Conservation (phyloP, 2,113 vertebrate genomes). For the Gymnobelideus leadbeateri region DNA sequence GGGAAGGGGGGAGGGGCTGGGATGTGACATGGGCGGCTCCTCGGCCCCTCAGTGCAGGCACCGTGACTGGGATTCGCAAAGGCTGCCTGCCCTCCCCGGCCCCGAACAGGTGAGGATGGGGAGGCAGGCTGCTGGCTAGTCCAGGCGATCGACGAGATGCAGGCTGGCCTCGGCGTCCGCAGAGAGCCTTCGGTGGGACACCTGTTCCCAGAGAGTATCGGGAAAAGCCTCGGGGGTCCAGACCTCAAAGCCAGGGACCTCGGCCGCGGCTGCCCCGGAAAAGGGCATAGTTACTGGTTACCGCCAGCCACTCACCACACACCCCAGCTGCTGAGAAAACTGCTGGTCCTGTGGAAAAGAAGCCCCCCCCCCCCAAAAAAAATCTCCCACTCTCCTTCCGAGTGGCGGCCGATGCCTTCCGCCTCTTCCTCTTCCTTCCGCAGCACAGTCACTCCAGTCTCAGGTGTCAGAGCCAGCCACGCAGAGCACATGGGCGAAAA, state of each 20-base stretch:
- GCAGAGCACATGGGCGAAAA: conserved; percentile 52
- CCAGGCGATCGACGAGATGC: neutral
- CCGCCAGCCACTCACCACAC: no score
- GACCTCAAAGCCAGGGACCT: no score
- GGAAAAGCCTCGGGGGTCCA: neutral
- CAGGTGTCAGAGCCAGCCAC: neutral
- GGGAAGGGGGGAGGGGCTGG: conserved; percentile 7
- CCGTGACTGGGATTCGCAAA: conserved; percentile 51
- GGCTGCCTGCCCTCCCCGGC: conserved; percentile 50
- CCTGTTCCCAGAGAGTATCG: neutral
- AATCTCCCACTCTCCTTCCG: neutral
- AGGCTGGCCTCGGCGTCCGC: no score
- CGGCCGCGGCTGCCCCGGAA: neutral
- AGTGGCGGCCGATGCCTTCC: neutral
- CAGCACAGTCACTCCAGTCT: neutral
- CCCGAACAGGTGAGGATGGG: conserved; percentile 9
- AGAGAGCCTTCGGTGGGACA: neutral
- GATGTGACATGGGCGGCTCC: neutral
- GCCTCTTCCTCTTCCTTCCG: neutral
- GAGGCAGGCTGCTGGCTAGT: neutral
- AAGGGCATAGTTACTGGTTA: neutral
- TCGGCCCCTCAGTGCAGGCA: conserved; percentile 3
- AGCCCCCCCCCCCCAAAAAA: neutral
- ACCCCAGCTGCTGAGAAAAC: neutral
- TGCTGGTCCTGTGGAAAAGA: neutral